Evolutionary conservation across 2,113 vertebrate species (phyloP).

Genomic region (Monarcha castaneiventris): DNA sequence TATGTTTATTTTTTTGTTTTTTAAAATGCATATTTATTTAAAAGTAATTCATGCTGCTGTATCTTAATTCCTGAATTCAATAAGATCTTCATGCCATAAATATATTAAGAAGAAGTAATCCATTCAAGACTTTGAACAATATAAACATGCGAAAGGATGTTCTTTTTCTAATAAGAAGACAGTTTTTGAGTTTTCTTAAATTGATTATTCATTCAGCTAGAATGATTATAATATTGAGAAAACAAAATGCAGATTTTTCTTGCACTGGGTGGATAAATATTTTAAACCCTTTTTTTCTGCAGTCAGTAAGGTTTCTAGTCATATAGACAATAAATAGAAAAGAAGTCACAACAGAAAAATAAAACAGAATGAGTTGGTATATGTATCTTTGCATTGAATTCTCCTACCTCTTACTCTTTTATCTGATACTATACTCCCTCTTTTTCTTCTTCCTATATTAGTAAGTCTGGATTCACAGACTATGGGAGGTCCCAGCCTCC

Average conservation of each 20-base stretch:
- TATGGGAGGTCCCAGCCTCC: neutral
- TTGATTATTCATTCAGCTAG: neutral
- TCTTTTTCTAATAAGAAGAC: neutral
- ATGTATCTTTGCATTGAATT: neutral
- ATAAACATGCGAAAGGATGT: neutral
- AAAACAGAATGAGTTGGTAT: neutral
- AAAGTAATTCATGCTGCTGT: neutral
- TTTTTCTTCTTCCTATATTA: neutral
- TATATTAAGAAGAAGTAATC: neutral
- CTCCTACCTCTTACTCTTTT: neutral
- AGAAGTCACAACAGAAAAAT: neutral
- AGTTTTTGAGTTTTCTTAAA: neutral
- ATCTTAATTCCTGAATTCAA: neutral
- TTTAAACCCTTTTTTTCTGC: neutral
- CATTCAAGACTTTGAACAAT: neutral
- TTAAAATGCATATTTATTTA: conserved; percentile 43
- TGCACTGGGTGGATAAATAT: neutral
- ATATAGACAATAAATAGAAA: neutral
- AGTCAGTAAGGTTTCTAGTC: neutral
- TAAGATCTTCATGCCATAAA: neutral
- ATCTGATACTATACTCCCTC: neutral
- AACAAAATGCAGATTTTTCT: neutral
- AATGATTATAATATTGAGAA: neutral
- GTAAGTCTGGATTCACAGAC: neutral
- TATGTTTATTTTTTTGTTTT: neutral